Conservation (phyloP, 2,797 vertebrate genomes). For the Esox lucius region DNA sequence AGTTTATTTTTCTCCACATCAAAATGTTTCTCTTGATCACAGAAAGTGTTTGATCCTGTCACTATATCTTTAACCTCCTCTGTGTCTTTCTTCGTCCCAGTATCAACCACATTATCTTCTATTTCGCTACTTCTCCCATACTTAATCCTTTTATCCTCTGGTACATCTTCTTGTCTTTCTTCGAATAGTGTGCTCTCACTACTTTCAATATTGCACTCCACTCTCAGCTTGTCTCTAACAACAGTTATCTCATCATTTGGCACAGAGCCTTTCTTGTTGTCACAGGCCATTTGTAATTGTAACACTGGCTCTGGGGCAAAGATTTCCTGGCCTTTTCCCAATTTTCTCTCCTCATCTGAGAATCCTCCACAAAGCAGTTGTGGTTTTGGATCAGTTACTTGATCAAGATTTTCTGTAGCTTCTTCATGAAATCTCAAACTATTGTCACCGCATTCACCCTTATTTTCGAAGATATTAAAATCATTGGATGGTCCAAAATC, state of each 20-base stretch:
- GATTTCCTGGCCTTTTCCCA: neutral
- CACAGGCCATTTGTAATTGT: neutral
- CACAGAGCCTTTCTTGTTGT: constrained; percentile 5
- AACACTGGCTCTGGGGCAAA: neutral
- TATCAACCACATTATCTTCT: neutral
- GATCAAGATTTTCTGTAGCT: neutral
- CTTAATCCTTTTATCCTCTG: neutral
- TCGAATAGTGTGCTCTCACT: neutral
- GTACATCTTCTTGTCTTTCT: neutral
- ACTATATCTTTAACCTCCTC: constrained; percentile 2
- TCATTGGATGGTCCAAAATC: neutral
- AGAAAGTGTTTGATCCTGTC: neutral
- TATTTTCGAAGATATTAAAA: neutral
- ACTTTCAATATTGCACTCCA: neutral
- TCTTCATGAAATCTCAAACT: neutral
- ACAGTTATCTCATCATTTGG: constrained; percentile 13
- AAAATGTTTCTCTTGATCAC: neutral
- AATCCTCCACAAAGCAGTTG: neutral
- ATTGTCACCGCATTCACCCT: neutral
- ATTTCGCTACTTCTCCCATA: neutral
- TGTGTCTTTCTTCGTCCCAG: neutral
- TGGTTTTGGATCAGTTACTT: neutral
- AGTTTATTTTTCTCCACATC: neutral
- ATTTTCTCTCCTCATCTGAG: neutral
- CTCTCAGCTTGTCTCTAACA: constrained; percentile 5